phyloP scores from a whole-genome alignment of 2,888 invertebrate species.

The Leptinotarsa tumamoca region DNA sequence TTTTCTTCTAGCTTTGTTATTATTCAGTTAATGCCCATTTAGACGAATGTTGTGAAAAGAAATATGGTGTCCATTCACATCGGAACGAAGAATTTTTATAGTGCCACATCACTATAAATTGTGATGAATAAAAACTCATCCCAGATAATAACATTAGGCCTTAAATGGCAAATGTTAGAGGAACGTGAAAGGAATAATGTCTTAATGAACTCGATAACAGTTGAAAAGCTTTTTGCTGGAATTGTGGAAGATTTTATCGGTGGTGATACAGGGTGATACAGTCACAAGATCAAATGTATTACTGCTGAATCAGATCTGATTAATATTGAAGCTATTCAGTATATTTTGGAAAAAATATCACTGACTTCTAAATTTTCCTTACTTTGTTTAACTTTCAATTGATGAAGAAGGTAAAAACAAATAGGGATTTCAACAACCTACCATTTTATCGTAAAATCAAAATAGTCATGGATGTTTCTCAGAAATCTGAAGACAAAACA shows the following conservation, averaged over 20 bases:
- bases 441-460: too few relatives aligned
- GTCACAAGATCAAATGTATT: neutral
- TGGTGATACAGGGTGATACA: slow-evolving; percentile 21
- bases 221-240: slow-evolving; percentile 39
- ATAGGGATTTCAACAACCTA: too few relatives aligned
- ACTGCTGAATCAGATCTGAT: neutral
- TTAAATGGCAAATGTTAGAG: slow-evolving; percentile 39
- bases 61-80: slow-evolving; percentile 1
- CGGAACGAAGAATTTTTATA: slow-evolving; percentile 29
- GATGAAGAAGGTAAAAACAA: too few relatives aligned
- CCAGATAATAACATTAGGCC: slow-evolving; percentile 44
- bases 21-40: neutral
- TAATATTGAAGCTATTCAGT: too few relatives aligned
- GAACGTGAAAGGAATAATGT: slow-evolving; percentile 51
- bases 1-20: too few relatives aligned
- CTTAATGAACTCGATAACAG: slow-evolving; percentile 53
- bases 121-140: slow-evolving; percentile 44
- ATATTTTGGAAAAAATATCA: too few relatives aligned
- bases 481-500: too few relatives aligned
- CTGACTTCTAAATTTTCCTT: too few relatives aligned
- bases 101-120: slow-evolving; percentile 32
- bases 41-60: neutral
- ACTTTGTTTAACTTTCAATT: too few relatives aligned
- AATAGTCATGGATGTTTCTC: too few relatives aligned
- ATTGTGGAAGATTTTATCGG: slow-evolving; percentile 35